These are phyloP conservation scores for Numida meleagris DNA, from an alignment of 2,113 vertebrate species.

Conservation along the genomic window DNA sequence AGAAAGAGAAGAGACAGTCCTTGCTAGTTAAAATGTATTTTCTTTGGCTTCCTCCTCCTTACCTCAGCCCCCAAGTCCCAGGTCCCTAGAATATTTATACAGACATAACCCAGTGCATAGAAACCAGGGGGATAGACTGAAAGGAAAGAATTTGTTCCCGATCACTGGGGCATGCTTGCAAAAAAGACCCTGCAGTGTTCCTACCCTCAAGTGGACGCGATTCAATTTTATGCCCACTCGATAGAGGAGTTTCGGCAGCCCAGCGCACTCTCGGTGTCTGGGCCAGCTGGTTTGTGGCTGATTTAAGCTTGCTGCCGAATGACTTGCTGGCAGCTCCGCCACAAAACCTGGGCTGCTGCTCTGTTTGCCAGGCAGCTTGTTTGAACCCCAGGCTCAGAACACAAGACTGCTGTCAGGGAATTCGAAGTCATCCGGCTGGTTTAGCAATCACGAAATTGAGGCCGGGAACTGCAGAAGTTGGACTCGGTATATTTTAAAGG, in stretches of 20 bases:
- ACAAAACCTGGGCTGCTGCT: not conserved
- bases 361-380: not conserved
- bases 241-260: constrained; percentile 32
- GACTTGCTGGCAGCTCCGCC: not conserved
- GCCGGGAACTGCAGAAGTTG: not conserved
- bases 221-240: not conserved
- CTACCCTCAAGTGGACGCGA: constrained; percentile 23
- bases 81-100: constrained; percentile 56
- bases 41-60: constrained; percentile 18
- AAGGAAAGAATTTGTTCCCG: constrained; percentile 40
- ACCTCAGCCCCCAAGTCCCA: constrained; percentile 29
- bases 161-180: constrained; percentile 38
- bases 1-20: not conserved
- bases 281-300: constrained; percentile 8
- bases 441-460: not conserved
- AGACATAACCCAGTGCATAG: constrained; percentile 23
- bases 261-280: not conserved
- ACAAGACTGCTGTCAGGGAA: not conserved
- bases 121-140: constrained; percentile 22
- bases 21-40: constrained; percentile 61
- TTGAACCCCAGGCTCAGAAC: not conserved
- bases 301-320: not conserved
- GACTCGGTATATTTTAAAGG: not conserved
- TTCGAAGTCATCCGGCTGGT: not conserved
- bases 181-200: constrained; percentile 52